These are phyloP conservation scores for Zaprionus africanus DNA, from an alignment of 1,140 invertebrate genomes.

Conservation along the genomic window DNA sequence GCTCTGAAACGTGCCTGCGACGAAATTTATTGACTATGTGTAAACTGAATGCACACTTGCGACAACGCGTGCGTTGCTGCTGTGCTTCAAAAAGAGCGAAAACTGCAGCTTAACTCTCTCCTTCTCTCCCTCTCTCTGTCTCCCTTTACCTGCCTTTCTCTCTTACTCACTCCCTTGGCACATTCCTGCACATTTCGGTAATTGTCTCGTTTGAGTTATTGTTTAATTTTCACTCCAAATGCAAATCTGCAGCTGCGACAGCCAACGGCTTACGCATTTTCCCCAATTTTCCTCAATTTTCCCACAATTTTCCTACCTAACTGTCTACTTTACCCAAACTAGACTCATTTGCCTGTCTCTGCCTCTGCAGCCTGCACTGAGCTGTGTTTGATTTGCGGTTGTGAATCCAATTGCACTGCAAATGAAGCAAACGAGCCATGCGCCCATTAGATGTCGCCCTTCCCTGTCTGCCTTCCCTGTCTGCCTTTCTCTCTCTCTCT, in stretches of 20 bases:
- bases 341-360: not conserved
- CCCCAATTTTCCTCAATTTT: not conserved
- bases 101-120: conserved; percentile 5
- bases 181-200: conserved; percentile 28
- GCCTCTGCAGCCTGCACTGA: not conserved
- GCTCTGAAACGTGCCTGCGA: conserved; percentile 54
- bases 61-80: conserved; percentile 61
- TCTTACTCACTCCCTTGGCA: not conserved
- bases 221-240: conserved; percentile 24
- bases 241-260: conserved; percentile 11
- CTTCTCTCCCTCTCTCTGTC: not conserved
- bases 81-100: conserved; percentile 58
- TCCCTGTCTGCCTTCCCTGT: conserved; percentile 23
- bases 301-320: conserved; percentile 23
- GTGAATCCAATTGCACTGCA: conserved; percentile 79
- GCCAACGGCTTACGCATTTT: not conserved
- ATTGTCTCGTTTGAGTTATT: conserved; percentile 28
- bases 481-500: not conserved
- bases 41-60: conserved; percentile 67
- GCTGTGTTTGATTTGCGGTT: conserved; percentile 80
- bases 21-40: conserved; percentile 64
- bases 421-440: conserved; percentile 80
- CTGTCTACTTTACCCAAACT: not conserved
- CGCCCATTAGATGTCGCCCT: conserved; percentile 70
- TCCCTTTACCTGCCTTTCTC: not conserved